Conservation (phyloP, 2,797 vertebrate genomes). For the Heliangelus exortis region DNA sequence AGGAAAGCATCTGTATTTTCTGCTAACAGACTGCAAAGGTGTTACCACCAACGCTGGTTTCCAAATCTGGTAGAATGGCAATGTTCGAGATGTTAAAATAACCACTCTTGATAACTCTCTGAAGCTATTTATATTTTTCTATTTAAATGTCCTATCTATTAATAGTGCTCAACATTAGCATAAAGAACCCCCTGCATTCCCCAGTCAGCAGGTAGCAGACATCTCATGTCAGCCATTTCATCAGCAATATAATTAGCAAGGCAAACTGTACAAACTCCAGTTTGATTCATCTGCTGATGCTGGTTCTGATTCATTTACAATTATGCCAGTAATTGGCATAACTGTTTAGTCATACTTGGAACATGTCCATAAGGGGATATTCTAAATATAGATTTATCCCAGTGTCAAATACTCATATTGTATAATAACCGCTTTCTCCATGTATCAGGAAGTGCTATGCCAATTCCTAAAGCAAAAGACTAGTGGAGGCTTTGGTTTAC, state of each 20-base stretch:
- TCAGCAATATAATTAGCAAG: constrained; percentile 47
- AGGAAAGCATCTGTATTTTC: not conserved
- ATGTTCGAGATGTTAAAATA: not conserved
- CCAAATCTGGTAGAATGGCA: not conserved
- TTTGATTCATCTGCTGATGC: constrained; percentile 49
- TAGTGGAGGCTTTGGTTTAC: not conserved
- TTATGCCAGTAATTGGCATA: constrained; percentile 40
- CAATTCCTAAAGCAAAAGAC: not conserved
- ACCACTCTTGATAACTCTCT: not conserved
- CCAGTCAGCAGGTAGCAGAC: constrained; percentile 48
- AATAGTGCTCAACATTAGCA: constrained; percentile 17
- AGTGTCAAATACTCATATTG: not conserved
- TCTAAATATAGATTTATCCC: constrained; percentile 47
- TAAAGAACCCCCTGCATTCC: not conserved
- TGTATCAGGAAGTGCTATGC: not conserved
- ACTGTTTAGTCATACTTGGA: constrained; percentile 56
- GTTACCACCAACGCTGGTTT: not conserved
- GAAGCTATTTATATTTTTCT: constrained; percentile 40
- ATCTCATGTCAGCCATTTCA: constrained; percentile 30
- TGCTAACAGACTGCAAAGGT: not conserved
- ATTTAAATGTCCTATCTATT: constrained; percentile 34
- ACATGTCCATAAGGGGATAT: constrained; percentile 40
- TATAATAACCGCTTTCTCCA: not conserved
- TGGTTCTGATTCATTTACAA: constrained; percentile 54
- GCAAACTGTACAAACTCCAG: constrained; percentile 27